These are phyloP conservation scores for Ceyx erithaca DNA, from an alignment of 2,797 vertebrate species.

Conservation along the genomic window DNA sequence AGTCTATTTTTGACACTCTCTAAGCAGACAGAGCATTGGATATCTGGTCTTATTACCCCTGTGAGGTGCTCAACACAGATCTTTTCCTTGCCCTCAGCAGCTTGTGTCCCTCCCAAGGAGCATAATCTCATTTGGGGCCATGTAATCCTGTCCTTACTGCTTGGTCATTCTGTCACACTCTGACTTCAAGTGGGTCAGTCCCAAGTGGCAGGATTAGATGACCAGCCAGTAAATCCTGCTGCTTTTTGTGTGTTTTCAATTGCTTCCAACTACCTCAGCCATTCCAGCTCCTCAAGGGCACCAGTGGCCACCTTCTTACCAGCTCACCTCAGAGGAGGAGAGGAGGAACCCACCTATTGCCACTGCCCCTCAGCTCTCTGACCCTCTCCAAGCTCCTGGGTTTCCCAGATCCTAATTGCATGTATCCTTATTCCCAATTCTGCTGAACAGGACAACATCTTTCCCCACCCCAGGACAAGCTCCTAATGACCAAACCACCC, in stretches of 20 bases:
- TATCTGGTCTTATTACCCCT: background rate
- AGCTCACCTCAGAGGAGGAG: background rate
- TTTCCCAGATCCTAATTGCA: background rate
- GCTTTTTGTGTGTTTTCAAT: background rate
- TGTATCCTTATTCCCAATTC: background rate
- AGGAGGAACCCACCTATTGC: background rate
- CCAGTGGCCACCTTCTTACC: background rate
- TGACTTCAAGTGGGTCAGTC: constrained; percentile 21
- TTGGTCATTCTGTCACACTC: constrained; percentile 6
- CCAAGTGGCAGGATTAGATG: background rate
- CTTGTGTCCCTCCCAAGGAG: background rate
- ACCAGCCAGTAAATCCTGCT: background rate
- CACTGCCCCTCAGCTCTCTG: background rate
- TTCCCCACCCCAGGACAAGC: background rate
- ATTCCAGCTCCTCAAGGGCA: background rate
- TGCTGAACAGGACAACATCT: background rate
- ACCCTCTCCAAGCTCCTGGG: background rate
- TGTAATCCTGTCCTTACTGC: constrained; percentile 2
- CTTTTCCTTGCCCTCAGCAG: background rate
- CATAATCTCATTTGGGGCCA: constrained; percentile 15
- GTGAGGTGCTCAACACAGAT: background rate
- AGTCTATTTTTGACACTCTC: constrained; percentile 41
- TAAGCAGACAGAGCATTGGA: background rate
- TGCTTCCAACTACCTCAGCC: background rate
- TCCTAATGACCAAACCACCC: background rate